These are phyloP conservation scores for Abscondita cerata DNA, from an alignment of 2,888 invertebrate genomes.

Conservation along the genomic window DNA sequence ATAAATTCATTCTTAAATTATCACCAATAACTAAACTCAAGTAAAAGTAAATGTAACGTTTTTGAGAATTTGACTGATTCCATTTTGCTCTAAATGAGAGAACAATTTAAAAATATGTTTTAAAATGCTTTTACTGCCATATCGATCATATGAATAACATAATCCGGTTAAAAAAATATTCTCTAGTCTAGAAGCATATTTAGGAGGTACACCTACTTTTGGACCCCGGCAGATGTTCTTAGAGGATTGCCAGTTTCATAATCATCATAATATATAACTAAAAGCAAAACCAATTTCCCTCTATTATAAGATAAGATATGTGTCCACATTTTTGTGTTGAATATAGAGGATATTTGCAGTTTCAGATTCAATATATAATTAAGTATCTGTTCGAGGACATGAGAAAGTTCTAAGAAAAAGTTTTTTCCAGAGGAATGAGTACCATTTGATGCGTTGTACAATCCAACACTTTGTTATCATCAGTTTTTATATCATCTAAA, in stretches of 20 bases:
- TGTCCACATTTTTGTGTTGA: slow-evolving; percentile 34
- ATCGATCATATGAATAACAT: slow-evolving; percentile 31
- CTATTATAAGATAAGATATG: slow-evolving; percentile 14
- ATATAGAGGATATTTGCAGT: slow-evolving; percentile 20
- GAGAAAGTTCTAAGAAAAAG: slow-evolving; percentile 16
- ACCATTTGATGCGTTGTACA: neutral
- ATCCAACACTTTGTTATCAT: neutral
- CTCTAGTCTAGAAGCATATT: slow-evolving; percentile 29
- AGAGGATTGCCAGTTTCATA: slow-evolving; percentile 31
- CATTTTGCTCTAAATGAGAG: slow-evolving; percentile 30
- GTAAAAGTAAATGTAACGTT: slow-evolving; percentile 21
- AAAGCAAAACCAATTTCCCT: slow-evolving; percentile 33
- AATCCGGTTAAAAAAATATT: slow-evolving; percentile 33
- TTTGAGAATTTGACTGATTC: slow-evolving; percentile 10
- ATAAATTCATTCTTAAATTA: slow-evolving; percentile 32
- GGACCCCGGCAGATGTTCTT: slow-evolving; percentile 32
- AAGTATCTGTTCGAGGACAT: slow-evolving; percentile 5
- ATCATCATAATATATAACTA: no score
- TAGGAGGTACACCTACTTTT: slow-evolving; percentile 26
- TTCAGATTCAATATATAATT: slow-evolving; percentile 23
- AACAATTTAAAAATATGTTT: neutral
- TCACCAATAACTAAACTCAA: slow-evolving; percentile 26
- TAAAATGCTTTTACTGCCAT: slow-evolving; percentile 21
- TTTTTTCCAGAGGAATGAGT: slow-evolving; percentile 7
- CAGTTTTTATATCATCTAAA: neutral